phyloP scores from a whole-genome alignment of 1,140 invertebrate genomes.

The Bombus terrestris region DNA sequence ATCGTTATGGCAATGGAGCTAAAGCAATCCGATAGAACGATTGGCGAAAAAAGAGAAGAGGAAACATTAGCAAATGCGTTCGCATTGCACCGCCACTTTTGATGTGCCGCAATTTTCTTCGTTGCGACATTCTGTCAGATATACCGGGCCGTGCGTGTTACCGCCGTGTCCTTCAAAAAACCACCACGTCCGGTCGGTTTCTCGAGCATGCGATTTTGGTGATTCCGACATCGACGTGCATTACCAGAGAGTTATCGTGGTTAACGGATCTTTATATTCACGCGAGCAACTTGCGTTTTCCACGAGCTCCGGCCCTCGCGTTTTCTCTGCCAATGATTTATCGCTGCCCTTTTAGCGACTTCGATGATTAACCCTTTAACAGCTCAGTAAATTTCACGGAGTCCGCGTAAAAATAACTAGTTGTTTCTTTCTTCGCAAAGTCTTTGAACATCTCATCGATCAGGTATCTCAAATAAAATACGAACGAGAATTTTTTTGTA shows the following conservation, averaged over 20 bases:
- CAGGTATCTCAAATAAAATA: no score
- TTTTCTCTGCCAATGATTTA: background rate
- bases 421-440: background rate
- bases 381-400: background rate
- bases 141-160: conserved; percentile 44
- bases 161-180: conserved; percentile 58
- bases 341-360: background rate
- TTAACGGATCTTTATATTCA: conserved; percentile 15
- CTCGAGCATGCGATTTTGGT: conserved; percentile 60
- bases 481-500: background rate
- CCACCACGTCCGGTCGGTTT: conserved; percentile 62
- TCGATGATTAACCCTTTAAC: background rate
- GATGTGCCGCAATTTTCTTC: conserved; percentile 23
- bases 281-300: conserved; percentile 23
- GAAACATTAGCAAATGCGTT: conserved; percentile 1
- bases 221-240: conserved; percentile 40
- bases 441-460: no score
- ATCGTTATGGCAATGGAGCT: background rate
- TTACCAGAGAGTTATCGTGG: conserved; percentile 18
- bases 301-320: background rate
- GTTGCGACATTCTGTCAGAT: conserved; percentile 30
- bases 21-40: background rate
- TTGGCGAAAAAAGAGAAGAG: background rate
- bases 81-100: conserved; percentile 2
- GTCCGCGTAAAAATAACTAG: background rate